Percentiles rank a stretch among this genome's conserved stretches.
These are phyloP conservation scores for Phataginus tetradactyla DNA, from an alignment of 2,797 vertebrate genomes.

Conservation along the genomic window DNA sequence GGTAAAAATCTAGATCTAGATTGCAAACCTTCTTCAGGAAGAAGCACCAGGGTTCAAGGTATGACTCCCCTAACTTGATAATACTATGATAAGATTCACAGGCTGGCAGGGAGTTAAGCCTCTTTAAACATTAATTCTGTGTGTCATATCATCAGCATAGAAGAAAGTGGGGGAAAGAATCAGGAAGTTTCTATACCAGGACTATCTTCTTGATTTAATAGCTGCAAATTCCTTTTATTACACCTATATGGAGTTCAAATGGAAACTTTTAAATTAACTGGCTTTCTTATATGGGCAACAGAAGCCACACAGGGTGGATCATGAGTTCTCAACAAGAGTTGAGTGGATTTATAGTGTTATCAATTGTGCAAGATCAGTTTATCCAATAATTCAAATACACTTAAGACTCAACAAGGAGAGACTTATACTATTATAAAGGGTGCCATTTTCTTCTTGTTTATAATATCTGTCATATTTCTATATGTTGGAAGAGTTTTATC, in stretches of 20 bases:
- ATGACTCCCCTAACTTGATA: neutral
- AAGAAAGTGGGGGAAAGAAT: conserved; percentile 44
- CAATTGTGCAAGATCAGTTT: conserved; percentile 56
- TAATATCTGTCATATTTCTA: neutral
- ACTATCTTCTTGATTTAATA: conserved; percentile 69
- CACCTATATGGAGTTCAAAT: neutral
- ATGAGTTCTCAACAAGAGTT: conserved; percentile 37
- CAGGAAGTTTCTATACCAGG: conserved; percentile 38
- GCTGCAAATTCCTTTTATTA: conserved; percentile 46
- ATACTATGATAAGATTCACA: neutral
- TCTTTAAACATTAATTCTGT: conserved; percentile 41
- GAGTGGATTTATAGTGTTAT: conserved; percentile 45
- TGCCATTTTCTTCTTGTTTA: conserved; percentile 11
- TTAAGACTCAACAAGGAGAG: conserved; percentile 56
- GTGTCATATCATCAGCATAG: neutral
- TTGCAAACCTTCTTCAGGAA: neutral
- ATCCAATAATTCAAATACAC: conserved; percentile 67
- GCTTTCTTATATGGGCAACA: conserved; percentile 44
- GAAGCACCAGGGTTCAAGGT: neutral
- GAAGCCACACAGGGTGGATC: conserved; percentile 39
- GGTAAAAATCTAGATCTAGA: neutral
- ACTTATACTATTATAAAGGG: neutral
- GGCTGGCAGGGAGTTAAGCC: neutral
- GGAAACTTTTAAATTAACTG: conserved; percentile 49
- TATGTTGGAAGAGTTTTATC: conserved; percentile 15